Evolutionary conservation across 64 coral and sea anemone species (phyloP), one percentile per base, ranked within the genome.

Genomic region (Stylophora pistillata): DNA sequence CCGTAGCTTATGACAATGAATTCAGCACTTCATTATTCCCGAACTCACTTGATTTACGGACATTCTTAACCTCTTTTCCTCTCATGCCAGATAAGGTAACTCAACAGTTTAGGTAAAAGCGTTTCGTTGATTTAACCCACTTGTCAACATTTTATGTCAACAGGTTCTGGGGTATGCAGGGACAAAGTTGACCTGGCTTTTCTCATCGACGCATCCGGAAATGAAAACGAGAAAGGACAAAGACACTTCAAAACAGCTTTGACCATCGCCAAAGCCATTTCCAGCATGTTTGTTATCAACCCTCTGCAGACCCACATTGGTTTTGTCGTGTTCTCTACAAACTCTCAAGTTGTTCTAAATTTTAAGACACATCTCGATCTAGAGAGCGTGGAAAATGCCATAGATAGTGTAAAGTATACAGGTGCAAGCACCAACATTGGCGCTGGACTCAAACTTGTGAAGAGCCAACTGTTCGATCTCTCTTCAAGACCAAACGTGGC

Each of bases 141-240:
- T 27, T 29, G 21, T 15, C 11, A 23, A n/a, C 10, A 9, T 68
- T 83, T 21, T 21, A 64, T 3, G 0, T 84, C 37, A 69, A 70
- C 62, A 84, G 80, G 60, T 70, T 5, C 33, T 84, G 80, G 62
- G 10, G 80, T 68, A 10, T 84, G 80, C 14, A 84, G 80, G 23
- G 80, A 84, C 61, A 84, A 84, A n/a, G 89, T 86, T 17, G 90
- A 92, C 58, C 9, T 92, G 13, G 90, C 71, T 18, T 93, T 96
- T 77, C 55, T 96, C 12, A 34, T 96, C 55, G 94, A 96, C 66
- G 90, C 90, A 0, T 93, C 94, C 3, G 89, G 89, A 17, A 86
- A 74, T 34, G 82, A 89, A n/a, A 74, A 86, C 26, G 74, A 63
- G 23, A 68, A 61, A 17, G 94, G 90, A 64, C 69, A 30, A 13